Percentiles rank a stretch among this genome's conserved stretches.
These are phyloP conservation scores for Phrynocephalus guinanensis DNA, from an alignment of 2,797 vertebrate species.

Conservation along the genomic window DNA sequence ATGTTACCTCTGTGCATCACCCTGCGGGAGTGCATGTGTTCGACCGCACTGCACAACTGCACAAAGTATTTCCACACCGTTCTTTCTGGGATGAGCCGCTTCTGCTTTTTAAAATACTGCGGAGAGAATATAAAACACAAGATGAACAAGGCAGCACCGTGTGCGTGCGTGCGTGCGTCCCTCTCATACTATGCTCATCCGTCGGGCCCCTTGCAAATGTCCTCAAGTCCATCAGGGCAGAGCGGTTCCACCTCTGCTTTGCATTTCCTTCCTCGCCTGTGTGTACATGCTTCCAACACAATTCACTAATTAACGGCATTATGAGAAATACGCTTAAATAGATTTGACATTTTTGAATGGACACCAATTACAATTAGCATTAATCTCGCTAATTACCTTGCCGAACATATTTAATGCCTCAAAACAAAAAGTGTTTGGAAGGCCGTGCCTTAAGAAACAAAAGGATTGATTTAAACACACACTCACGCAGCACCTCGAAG, in stretches of 20 bases:
- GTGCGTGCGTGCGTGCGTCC: background rate
- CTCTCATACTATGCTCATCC: conserved; percentile 33
- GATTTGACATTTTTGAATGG: conserved; percentile 77
- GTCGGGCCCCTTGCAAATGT: conserved; percentile 49
- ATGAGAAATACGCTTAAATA: conserved; percentile 77
- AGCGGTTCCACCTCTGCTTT: conserved; percentile 72
- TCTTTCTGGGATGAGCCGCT: conserved; percentile 87
- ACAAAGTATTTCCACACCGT: conserved; percentile 90
- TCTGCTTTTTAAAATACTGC: conserved; percentile 90
- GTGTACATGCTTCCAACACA: conserved; percentile 54
- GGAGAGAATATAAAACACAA: conserved; percentile 58
- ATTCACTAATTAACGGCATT: conserved; percentile 77
- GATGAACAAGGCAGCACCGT: conserved; percentile 59
- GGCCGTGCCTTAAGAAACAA: conserved; percentile 71
- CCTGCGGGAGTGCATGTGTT: conserved; percentile 90
- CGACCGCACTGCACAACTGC: conserved; percentile 88
- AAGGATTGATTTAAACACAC: conserved; percentile 48
- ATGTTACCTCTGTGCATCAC: conserved; percentile 89
- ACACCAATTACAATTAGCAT: conserved; percentile 82
- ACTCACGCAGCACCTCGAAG: background rate
- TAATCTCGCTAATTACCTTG: conserved; percentile 78
- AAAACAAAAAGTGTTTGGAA: conserved; percentile 70
- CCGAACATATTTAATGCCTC: conserved; percentile 74
- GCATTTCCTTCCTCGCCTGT: conserved; percentile 74
- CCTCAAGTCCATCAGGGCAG: conserved; percentile 71